A percentile compares a stretch with the other conserved stretches of the same genome.
Conservation (phyloP, 1,140 invertebrate species). For the Zaprionus gabonicus region DNA sequence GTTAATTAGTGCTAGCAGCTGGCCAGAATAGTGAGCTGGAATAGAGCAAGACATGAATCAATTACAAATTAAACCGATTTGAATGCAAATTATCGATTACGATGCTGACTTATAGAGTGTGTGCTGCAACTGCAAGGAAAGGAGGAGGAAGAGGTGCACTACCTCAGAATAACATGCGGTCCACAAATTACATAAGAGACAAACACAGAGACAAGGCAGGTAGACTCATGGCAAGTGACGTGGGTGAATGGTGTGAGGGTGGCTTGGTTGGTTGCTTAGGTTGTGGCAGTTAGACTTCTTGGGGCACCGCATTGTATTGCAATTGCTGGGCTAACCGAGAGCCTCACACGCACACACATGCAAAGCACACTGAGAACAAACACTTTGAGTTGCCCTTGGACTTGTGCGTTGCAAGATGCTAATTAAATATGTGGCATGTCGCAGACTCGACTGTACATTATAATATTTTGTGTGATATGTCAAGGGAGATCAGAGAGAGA, state of each 20-base stretch:
- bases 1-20: constrained; percentile 24
- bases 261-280: not conserved
- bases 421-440: constrained; percentile 57
- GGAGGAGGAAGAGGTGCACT: not conserved
- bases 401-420: constrained; percentile 25
- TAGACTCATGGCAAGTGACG: not conserved
- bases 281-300: not conserved
- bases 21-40: constrained; percentile 8
- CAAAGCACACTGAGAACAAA: constrained; percentile 17
- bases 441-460: constrained; percentile 32
- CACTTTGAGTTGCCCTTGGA: constrained; percentile 18
- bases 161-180: constrained; percentile 51
- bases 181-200: constrained; percentile 48
- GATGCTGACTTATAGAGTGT: constrained; percentile 20
- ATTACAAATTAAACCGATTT: constrained; percentile 57
- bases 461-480: constrained; percentile 33
- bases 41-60: constrained; percentile 33
- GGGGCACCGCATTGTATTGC: constrained; percentile 24
- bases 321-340: constrained; percentile 33
- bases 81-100: constrained; percentile 51
- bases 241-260: not conserved
- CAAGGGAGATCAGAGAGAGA: constrained; percentile 4
- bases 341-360: constrained; percentile 19
- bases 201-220: constrained; percentile 32
- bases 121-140: not conserved